Conservation (phyloP, 2,797 vertebrate genomes). For the Limosa lapponica region DNA sequence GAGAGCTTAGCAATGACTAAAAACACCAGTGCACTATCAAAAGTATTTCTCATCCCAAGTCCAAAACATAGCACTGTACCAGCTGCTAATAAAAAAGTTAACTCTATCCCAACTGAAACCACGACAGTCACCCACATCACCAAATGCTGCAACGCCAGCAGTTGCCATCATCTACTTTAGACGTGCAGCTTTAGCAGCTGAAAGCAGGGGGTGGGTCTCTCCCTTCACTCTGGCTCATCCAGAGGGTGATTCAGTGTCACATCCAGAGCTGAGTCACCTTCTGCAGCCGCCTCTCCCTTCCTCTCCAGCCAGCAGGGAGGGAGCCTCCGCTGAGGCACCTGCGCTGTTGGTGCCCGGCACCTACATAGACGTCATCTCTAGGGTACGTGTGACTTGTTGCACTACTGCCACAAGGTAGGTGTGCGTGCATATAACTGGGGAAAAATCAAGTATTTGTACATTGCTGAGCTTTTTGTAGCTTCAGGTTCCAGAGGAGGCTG, state of each 20-base stretch:
- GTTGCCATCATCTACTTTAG: accelerated
- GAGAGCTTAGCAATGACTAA: not conserved
- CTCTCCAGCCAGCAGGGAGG: not conserved
- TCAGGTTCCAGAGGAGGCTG: not conserved
- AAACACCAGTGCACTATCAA: not conserved
- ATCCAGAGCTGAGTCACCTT: constrained; percentile 33
- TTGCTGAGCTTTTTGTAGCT: not conserved
- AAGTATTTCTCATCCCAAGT: not conserved
- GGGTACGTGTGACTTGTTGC: not conserved
- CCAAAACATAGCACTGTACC: not conserved
- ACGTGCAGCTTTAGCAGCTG: accelerated
- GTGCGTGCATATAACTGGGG: not conserved
- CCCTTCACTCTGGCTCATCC: not conserved
- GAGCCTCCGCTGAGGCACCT: not conserved
- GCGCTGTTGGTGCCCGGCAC: accelerated
- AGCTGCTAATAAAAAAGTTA: not conserved
- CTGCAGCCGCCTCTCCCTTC: constrained; percentile 8
- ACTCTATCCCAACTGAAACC: not conserved
- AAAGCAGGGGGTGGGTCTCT: not conserved
- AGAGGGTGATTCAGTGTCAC: constrained; percentile 24
- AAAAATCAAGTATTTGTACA: accelerated
- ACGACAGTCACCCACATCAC: not conserved
- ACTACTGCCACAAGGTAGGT: not conserved
- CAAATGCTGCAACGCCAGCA: not conserved
- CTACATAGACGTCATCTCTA: not conserved